Evolutionary conservation across 2,888 invertebrate species (phyloP).

Genomic region (Tipula vernalis): DNA sequence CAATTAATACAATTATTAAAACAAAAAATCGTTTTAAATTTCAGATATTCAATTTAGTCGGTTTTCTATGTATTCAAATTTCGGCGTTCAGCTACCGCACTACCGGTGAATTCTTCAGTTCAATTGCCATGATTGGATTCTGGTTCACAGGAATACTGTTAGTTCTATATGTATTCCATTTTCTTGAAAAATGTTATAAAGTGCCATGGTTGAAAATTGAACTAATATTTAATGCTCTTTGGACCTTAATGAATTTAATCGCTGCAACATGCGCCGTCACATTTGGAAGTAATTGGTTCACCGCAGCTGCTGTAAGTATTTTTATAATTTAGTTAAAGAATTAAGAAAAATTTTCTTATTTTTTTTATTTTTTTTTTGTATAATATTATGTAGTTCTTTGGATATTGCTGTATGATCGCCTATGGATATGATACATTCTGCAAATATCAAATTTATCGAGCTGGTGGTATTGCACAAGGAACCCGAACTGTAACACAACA

Average conservation of each 20-base stretch:
- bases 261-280: constrained; percentile 59
- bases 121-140: constrained; percentile 71
- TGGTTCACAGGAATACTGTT: constrained; percentile 73
- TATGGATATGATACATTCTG: constrained; percentile 71
- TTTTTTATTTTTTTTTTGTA: constrained; percentile 28
- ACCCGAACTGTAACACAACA: constrained; percentile 18
- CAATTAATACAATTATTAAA: too few species aligned
- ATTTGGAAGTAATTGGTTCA: constrained; percentile 43
- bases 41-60: constrained; percentile 55
- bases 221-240: constrained; percentile 58
- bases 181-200: constrained; percentile 70
- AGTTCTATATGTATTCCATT: constrained; percentile 69
- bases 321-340: not conserved
- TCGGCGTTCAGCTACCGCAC: constrained; percentile 40
- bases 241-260: constrained; percentile 63
- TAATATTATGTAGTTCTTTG: constrained; percentile 60
- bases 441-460: constrained; percentile 54
- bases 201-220: constrained; percentile 82
- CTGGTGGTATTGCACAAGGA: constrained; percentile 63
- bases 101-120: constrained; percentile 60
- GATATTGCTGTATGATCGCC: constrained; percentile 64
- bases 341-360: constrained; percentile 9
- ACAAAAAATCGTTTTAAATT: constrained; percentile 24
- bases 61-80: constrained; percentile 68
- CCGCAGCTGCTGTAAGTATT: constrained; percentile 54